phyloP scores from a whole-genome alignment of 2,797 vertebrate species.

The Chiloscyllium punctatum region DNA sequence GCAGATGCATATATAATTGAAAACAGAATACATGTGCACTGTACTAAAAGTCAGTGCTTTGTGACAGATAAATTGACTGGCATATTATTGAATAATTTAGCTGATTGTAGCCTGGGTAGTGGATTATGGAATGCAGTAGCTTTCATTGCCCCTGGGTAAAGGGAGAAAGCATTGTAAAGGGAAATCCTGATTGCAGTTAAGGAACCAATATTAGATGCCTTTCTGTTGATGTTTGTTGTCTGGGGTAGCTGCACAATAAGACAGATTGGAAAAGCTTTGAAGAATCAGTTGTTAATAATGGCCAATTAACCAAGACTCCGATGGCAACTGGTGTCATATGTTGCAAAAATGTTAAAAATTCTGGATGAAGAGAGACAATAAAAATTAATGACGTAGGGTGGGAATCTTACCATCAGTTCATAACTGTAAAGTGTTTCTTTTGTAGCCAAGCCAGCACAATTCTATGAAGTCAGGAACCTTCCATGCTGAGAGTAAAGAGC shows the following conservation, averaged over 20 bases:
- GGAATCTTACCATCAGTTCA: background rate
- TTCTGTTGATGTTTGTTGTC: background rate
- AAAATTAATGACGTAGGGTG: background rate
- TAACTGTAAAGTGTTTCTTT: slow-evolving; percentile 31
- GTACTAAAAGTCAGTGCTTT: background rate
- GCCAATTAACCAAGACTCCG: background rate
- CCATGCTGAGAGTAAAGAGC: slow-evolving; percentile 89
- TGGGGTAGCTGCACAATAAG: background rate
- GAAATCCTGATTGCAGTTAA: background rate
- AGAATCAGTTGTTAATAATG: background rate
- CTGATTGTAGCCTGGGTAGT: background rate
- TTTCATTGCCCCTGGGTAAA: background rate
- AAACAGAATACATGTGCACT: background rate
- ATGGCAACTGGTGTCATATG: background rate
- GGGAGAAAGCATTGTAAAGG: background rate
- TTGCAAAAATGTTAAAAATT: background rate
- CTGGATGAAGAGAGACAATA: background rate
- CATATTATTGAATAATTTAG: background rate
- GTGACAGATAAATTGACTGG: background rate
- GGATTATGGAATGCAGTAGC: background rate
- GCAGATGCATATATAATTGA: no score
- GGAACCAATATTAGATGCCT: background rate
- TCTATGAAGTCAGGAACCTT: slow-evolving; percentile 85
- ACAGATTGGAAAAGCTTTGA: background rate
- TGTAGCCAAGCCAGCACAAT: slow-evolving; percentile 86